Base-by-base conservation (phyloP, 2,797 vertebrate genomes). In the Todus mexicanus region DNA sequence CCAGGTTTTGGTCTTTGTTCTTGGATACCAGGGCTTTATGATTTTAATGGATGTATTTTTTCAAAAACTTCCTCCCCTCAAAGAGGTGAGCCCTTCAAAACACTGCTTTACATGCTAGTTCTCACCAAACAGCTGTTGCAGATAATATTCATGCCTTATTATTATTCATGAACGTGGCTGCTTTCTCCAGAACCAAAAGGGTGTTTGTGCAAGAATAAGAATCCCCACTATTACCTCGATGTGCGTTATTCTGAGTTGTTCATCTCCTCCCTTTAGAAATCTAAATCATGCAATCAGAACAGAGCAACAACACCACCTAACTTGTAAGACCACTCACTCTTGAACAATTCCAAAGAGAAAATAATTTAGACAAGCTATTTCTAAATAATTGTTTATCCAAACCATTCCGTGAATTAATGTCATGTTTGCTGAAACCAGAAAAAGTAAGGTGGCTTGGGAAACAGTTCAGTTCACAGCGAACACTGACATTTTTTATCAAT, bases 151-250 rank as follows among this genome's bases (percentile, higher is more conserved):
- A 37, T 27, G 63, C 50, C 87, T 87, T 51, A 88, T 87, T 82
- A 84, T 88, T 94, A 94, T 93, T 93, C 92, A 92, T 73, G 81
- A 89, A 69, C 2, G 1, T 6, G 16, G 82, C 40, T 87, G 59
- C 91, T 90, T 92, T 93, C 79, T 89, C 87, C 89, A 69, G 69
- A 85, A 79, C 85, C 88, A 83, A 91, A 91, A 92, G 87, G 73
- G 73, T 93, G 87, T 76, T 87, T 87, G 37, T 75, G 66, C 69
- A 59, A 74, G 91, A 94, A 93, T 79, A 92, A 94, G 82, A 80
- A 70, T 90, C 42, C 45, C 74, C 51, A 63, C 69, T 93, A 92
- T 76, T 90, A 92, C 83, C 88, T 72, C 69, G 66, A 92, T 87
- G 83, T 25, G 81, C 73, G 60, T 92, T 87, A 89, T 85, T 85